phyloP scores from a whole-genome alignment of 2,888 invertebrate genomes.

The Germaria angustata region DNA sequence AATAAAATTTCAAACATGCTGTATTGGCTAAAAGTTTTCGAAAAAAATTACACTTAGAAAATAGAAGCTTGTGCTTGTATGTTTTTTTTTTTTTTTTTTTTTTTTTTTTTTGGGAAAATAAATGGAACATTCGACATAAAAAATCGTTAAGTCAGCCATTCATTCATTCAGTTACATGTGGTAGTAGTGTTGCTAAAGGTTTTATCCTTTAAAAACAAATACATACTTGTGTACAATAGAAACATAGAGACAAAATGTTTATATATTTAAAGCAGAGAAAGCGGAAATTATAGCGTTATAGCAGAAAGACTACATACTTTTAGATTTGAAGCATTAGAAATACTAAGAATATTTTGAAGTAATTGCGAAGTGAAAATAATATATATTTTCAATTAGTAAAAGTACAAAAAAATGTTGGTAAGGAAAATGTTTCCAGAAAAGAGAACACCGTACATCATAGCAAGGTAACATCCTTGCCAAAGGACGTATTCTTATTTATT shows the following conservation, averaged over 20 bases:
- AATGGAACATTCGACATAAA: neutral
- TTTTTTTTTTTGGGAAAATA: neutral
- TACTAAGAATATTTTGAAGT: neutral
- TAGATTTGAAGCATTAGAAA: neutral
- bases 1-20: constrained; percentile 13
- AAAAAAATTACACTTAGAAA: neutral
- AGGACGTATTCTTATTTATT: too few relatives aligned
- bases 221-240: neutral
- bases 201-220: constrained; percentile 50
- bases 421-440: too few relatives aligned
- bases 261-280: neutral
- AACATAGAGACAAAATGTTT: neutral
- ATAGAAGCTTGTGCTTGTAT: neutral
- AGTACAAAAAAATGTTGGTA: too few relatives aligned
- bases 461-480: too few relatives aligned
- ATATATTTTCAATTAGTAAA: too few relatives aligned
- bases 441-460: too few relatives aligned
- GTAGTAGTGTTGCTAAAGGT: constrained; percentile 30
- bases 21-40: constrained; percentile 25
- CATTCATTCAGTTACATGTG: constrained; percentile 11
- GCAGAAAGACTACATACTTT: neutral
- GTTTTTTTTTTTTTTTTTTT: too few relatives aligned
- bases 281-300: neutral
- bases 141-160: neutral
- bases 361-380: too few relatives aligned